Conservation (phyloP, 1,140 invertebrate species). For the Ceratitis capitata region DNA sequence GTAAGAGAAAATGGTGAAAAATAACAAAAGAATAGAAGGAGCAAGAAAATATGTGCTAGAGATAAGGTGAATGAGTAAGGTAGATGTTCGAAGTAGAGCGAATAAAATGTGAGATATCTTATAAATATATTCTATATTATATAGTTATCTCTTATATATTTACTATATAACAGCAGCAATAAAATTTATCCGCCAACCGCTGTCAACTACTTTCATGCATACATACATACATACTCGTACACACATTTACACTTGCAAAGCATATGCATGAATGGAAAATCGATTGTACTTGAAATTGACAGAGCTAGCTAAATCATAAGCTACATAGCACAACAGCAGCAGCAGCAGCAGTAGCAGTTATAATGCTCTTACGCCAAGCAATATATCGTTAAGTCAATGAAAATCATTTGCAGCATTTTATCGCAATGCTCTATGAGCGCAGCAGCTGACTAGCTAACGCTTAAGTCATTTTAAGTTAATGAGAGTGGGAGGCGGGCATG, state of each 20-base stretch:
- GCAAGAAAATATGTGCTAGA: not conserved
- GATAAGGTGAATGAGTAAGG: not conserved
- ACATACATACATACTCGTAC: not conserved
- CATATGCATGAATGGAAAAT: not conserved
- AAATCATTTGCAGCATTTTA: slow-evolving; percentile 9
- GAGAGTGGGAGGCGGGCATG: not conserved
- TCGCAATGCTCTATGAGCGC: not conserved
- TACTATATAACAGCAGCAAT: not conserved
- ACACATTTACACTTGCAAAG: not conserved
- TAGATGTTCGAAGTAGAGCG: not conserved
- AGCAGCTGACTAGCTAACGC: not conserved
- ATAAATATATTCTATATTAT: not conserved
- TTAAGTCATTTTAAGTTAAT: not conserved
- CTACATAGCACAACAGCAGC: not conserved
- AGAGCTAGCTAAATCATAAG: not conserved
- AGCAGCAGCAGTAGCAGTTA: not conserved
- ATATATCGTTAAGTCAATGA: not conserved
- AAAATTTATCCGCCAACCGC: not conserved
- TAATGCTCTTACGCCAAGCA: not conserved
- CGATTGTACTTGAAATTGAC: slow-evolving; percentile 33
- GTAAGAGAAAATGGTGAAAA: not conserved
- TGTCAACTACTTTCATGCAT: not conserved
- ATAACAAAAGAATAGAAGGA: not conserved
- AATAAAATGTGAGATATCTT: not conserved
- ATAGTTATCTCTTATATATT: not conserved